Base-by-base conservation (phyloP, 1,140 invertebrate species). In the Aethina tumida region DNA sequence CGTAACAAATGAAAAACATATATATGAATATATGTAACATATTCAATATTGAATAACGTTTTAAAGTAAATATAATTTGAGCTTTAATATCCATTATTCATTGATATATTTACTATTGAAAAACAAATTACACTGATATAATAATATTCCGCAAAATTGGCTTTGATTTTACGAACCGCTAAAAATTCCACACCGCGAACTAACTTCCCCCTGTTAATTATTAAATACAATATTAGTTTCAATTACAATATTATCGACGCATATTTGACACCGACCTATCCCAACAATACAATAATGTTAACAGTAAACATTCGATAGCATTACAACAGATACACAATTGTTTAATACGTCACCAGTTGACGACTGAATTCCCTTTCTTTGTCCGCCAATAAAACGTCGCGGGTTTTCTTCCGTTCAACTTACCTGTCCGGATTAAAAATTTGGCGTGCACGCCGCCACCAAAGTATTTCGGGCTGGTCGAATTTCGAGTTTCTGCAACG, bases 211-310 rank as follows among this genome's bases (percentile, higher is more conserved):
- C 37, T 39, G 51, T 53, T 53, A 53, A 50, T 53, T 49, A 50
- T 50, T 45, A 49, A 50, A 53, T 50, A 53, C 51, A 50, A 50
- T 53, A 53, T 50, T 45, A 39, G 40, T 47, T 53, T 53, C 51
- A 50, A 53, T 53, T 53, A 45, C 51, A 53, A 50, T 53, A 50
- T 48, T 53, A 50, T 53, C 50, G 48, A 46, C 50, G 41, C 48
- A 47, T 46, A 50, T 53, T 50, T 53, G 51, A 50, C 51, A 53
- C 51, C 50, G 51, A 53, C 51, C 51, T 50, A 53, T 38, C 39
- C 41, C 21, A 28, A 12, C 18, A 34, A 5, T 19, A 42, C 40
- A 42, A 42, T 34, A 37, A 31, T 42, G 40, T 24, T 33, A 20
- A 37, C 10, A 30, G 40, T 42, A 42, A 42, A 42, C 34, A 42